These are phyloP conservation scores for Myotis findleyi DNA, from an alignment of 2,797 vertebrate genomes.

Conservation along the genomic window DNA sequence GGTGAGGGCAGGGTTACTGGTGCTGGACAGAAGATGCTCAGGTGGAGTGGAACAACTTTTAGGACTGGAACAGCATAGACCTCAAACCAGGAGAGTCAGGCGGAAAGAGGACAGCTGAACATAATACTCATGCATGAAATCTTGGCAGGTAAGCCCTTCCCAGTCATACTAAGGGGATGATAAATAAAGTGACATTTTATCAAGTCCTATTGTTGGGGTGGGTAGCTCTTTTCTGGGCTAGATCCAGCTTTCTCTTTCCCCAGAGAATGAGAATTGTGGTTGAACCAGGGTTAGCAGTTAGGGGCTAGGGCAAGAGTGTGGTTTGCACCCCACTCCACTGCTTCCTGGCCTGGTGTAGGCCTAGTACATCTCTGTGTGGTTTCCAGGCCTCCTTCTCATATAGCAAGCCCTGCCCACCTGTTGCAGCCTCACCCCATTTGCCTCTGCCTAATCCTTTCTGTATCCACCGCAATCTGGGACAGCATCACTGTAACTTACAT, in stretches of 20 bases:
- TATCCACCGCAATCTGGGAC: accelerated
- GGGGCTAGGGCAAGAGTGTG: background rate
- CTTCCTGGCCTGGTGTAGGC: background rate
- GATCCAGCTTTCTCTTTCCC: background rate
- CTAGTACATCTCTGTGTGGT: background rate
- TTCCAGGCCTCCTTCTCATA: background rate
- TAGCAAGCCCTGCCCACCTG: background rate
- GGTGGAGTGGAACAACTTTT: background rate
- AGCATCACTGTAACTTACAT: background rate
- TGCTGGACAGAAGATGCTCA: background rate
- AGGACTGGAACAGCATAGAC: background rate
- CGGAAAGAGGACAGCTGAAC: background rate
- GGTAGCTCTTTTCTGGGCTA: background rate
- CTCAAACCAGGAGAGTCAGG: background rate
- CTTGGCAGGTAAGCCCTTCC: background rate
- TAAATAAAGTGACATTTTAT: slow-evolving; percentile 72
- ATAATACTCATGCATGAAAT: background rate
- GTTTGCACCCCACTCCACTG: accelerated
- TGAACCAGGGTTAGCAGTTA: background rate
- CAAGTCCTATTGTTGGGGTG: slow-evolving; percentile 66
- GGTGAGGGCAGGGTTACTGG: background rate
- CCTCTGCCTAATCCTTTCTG: background rate
- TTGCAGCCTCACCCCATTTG: background rate
- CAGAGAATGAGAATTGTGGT: background rate
- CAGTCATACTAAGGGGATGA: background rate